Percentiles rank a stretch among this genome's conserved stretches.
phyloP scores from a whole-genome alignment of 2,797 vertebrate species.

The Acanthiza pusilla region DNA sequence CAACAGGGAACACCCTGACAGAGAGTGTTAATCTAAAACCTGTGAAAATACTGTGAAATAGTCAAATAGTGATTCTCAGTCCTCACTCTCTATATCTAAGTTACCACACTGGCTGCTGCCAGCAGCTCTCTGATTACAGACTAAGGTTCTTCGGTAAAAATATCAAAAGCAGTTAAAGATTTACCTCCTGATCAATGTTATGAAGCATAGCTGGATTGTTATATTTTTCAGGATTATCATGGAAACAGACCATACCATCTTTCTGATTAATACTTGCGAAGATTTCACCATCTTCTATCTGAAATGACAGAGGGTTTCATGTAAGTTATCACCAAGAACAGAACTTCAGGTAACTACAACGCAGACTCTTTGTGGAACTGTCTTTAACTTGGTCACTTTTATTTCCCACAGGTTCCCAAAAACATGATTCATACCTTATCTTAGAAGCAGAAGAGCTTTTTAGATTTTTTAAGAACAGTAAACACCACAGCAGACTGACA shows the following conservation, averaged over 20 bases:
- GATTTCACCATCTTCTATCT: slow-evolving; percentile 99
- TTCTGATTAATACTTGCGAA: slow-evolving; percentile 99
- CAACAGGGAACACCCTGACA: neutral
- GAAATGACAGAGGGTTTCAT: neutral
- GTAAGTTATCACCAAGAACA: neutral
- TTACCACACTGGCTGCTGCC: neutral
- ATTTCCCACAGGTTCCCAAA: neutral
- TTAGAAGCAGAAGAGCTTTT: neutral
- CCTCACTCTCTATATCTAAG: neutral
- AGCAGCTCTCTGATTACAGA: neutral
- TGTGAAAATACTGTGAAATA: neutral
- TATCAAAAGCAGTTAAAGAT: neutral
- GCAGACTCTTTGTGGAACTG: neutral
- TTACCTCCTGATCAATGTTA: slow-evolving; percentile 99
- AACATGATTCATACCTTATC: neutral
- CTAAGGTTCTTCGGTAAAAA: neutral
- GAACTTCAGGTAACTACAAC: neutral
- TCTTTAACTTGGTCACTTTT: neutral
- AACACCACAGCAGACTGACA: neutral
- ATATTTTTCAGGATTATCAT: slow-evolving; percentile 99
- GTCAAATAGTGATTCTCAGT: neutral
- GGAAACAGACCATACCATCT: slow-evolving; percentile 99
- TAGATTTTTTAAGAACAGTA: neutral
- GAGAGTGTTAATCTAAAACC: neutral
- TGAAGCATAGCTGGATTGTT: slow-evolving; percentile 99